Percentiles rank a stretch among this genome's conserved stretches.
These are phyloP conservation scores for Andrena dorsata DNA, from an alignment of 2,888 invertebrate genomes.

Conservation along the genomic window DNA sequence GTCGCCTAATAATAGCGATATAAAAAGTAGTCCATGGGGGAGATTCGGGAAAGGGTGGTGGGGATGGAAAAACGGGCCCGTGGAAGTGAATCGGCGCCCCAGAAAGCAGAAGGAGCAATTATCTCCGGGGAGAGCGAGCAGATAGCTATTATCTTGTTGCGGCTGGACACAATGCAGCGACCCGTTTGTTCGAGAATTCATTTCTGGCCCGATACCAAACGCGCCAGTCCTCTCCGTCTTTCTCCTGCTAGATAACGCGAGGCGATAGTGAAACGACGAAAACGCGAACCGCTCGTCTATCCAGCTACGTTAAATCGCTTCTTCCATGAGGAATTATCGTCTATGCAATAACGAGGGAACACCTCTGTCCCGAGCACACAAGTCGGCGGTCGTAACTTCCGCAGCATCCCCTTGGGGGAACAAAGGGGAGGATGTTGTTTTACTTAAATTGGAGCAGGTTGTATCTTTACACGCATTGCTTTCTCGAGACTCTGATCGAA, in stretches of 20 bases:
- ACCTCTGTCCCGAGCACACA: no score
- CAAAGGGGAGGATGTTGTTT: no score
- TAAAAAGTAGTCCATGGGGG: constrained; percentile 11
- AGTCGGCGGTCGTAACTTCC: no score
- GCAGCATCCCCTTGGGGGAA: no score
- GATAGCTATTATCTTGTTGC: constrained; percentile 59
- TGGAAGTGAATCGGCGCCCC: constrained; percentile 34
- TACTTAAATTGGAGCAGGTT: no score
- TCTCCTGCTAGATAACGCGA: constrained; percentile 21
- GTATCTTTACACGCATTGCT: no score
- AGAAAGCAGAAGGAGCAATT: constrained; percentile 52
- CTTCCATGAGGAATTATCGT: not conserved
- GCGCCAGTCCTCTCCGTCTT: not conserved
- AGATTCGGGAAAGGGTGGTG: constrained; percentile 2
- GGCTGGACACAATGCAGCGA: constrained; percentile 51
- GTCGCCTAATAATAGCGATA: constrained; percentile 40
- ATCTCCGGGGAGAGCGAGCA: constrained; percentile 37
- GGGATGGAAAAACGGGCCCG: not conserved
- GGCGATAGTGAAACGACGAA: constrained; percentile 24
- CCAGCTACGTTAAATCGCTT: not conserved
- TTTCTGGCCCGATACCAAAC: constrained; percentile 47
- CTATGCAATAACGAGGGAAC: not conserved
- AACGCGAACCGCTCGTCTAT: constrained; percentile 19
- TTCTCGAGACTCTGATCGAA: no score
- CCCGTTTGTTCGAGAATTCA: constrained; percentile 48